phyloP scores from a whole-genome alignment of 2,797 vertebrate species.

The Enteromius afrohamiltoni region DNA sequence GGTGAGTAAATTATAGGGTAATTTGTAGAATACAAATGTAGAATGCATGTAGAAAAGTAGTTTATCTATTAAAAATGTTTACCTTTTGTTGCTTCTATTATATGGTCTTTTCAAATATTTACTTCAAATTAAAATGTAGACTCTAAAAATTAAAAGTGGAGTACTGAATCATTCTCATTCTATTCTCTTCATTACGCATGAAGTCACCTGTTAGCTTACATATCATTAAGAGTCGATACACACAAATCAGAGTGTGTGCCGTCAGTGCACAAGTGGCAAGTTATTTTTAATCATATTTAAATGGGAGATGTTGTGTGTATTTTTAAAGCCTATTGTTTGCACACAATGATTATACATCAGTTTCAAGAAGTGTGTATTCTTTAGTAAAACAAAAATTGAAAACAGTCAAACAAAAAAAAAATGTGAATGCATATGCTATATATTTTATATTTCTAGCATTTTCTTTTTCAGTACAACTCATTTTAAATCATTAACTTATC shows the following conservation, averaged over 20 bases:
- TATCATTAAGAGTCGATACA: background rate
- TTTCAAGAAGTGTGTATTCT: background rate
- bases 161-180: background rate
- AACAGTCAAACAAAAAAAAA: background rate
- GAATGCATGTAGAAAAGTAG: too few relatives aligned
- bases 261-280: background rate
- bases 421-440: background rate
- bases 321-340: background rate
- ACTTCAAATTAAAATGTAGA: background rate
- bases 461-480: background rate
- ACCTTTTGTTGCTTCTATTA: too few relatives aligned
- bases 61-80: too few relatives aligned
- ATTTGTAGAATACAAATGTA: too few relatives aligned
- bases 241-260: background rate
- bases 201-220: background rate
- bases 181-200: background rate
- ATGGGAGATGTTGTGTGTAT: background rate
- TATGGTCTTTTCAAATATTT: too few relatives aligned
- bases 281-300: background rate
- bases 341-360: background rate
- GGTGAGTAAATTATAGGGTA: too few relatives aligned
- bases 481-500: background rate
- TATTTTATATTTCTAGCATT: background rate
- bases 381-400: background rate
- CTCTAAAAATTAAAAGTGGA: background rate